Evolutionary conservation across 2,797 vertebrate genomes (phyloP), one percentile per base, ranked within the genome.

Genomic region (Pygocentrus nattereri): DNA sequence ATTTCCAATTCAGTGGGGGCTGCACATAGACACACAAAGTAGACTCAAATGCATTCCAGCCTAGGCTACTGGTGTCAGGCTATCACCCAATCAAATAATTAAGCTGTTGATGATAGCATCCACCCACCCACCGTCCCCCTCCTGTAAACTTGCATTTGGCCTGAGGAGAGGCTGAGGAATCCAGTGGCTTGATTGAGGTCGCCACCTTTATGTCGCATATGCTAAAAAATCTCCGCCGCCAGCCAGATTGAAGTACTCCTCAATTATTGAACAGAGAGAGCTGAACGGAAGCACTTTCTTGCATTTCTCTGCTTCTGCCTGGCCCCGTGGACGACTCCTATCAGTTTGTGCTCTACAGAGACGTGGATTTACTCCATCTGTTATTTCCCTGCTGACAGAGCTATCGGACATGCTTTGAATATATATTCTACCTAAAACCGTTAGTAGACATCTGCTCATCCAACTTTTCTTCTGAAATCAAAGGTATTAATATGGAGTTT

Each of bases 241-340:
- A 83, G 85, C 69, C 21, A 89, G 85, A 91, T 76, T 90, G 88
- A 92, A 92, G 90, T 88, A 87, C 89, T 84, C 85, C 94, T 96
- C 95, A 95, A 92, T 94, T 95, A 92, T 93, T 90, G 72, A 91
- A 91, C 78, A 88, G 78, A 81, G 61, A 38, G 74, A 25, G 25
- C 30, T 58, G 38, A 54, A 74, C 18, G 0, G 21, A 74, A 64
- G 38, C 56, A 30, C 54, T n/a, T 78, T 72, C 58, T 30, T 12
- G 50, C 61, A 50, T 38, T 70, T 77, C 23, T 81, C 65, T 62
- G 56, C 41, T 69, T 70, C 69, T 59, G 72, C 62, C 27, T 58
- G 30, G 61, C 30, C 69, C 74, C 67, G 68, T 67, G 76, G 74
- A 80, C 49, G 64, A 74, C 78, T 80, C 82, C 75, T 52, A 76